Base-by-base conservation (phyloP, 2,113 vertebrate species). In the Myxocyprinus asiaticus region DNA sequence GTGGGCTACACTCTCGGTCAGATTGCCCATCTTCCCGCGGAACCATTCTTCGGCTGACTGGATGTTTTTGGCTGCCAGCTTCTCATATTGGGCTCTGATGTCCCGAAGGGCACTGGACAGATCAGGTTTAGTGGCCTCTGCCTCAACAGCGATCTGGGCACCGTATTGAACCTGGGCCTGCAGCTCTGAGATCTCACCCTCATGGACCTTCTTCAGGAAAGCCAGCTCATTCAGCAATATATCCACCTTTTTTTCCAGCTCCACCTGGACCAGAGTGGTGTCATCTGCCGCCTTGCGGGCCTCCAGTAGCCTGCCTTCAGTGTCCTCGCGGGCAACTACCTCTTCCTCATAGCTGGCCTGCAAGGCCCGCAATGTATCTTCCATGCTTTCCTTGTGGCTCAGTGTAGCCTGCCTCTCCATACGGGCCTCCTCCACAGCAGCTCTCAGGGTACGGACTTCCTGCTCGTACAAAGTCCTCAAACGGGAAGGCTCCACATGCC, bases 401-500 rank as follows among this genome's bases (percentile, higher is more conserved):
- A 94, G 83, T 0, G 85, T 84, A 4, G 87, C 88, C 75, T 93
- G 91, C 9, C 91, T 90, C 2, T 94, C 91, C 51, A 88, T 88
- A 61, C 88, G 89, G 70, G 92, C 93, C 81, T 93, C 90, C 4
- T 91, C 91, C 50, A 92, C 89, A 0, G 93, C 93, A 0, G 92
- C 91, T 42, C 91, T 91, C 67, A 90, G 85, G 58, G 89, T 66
- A 0, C 92, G 88, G 73, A 90, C 88, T 82, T 93, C 92, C 43
- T 90, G 91, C 83, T 79, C 83, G 0, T 90, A 91, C 12, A 88
- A 45, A 3, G 43, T 85, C 81, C 87, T 86, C 81, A 94, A 88
- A 10, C 95, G 93, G 81, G 95, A 96, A 0, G 96, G 96, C 79
- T 33, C 22, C 22, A 33, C 3, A 33, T 98, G 94, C 14, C 94